Conservation (phyloP, 2,888 invertebrate genomes). For the Cephus nigrinus region DNA sequence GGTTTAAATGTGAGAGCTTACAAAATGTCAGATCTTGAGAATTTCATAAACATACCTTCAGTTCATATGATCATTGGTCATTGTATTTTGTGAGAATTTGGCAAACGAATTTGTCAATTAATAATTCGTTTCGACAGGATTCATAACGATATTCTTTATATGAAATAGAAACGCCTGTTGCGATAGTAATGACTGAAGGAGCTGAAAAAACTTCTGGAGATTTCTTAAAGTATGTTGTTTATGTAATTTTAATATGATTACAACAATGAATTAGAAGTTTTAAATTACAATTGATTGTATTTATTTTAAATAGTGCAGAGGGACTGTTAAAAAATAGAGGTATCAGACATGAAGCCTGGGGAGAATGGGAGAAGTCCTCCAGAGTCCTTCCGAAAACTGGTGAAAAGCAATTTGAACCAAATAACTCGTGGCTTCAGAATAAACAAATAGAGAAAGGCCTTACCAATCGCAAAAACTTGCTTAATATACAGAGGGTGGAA, state of each 20-base stretch:
- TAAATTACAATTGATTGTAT: not conserved
- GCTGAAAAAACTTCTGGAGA: not conserved
- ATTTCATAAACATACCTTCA: not conserved
- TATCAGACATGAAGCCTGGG: conserved; percentile 46
- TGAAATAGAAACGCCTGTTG: not conserved
- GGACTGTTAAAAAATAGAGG: conserved; percentile 55
- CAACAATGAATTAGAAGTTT: not conserved
- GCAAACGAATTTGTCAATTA: not conserved
- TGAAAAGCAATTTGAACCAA: conserved; percentile 69
- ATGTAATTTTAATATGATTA: not conserved
- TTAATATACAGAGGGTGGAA: conserved; percentile 71
- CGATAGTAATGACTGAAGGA: not conserved
- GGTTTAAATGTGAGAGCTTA: not conserved
- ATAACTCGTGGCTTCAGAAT: conserved; percentile 71
- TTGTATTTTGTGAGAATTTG: not conserved
- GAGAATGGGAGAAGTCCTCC: conserved; percentile 64
- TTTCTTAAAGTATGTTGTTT: not conserved
- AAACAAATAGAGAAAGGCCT: conserved; percentile 72
- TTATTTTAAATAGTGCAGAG: conserved; percentile 43
- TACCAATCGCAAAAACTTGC: conserved; percentile 68
- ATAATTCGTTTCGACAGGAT: not conserved
- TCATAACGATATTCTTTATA: not conserved
- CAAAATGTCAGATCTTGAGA: not conserved
- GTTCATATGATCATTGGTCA: not conserved
- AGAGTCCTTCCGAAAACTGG: conserved; percentile 69